A percentile compares a stretch with the other conserved stretches of the same genome.
phyloP scores from a whole-genome alignment of 2,113 vertebrate species.

The Epinephelus moara region DNA sequence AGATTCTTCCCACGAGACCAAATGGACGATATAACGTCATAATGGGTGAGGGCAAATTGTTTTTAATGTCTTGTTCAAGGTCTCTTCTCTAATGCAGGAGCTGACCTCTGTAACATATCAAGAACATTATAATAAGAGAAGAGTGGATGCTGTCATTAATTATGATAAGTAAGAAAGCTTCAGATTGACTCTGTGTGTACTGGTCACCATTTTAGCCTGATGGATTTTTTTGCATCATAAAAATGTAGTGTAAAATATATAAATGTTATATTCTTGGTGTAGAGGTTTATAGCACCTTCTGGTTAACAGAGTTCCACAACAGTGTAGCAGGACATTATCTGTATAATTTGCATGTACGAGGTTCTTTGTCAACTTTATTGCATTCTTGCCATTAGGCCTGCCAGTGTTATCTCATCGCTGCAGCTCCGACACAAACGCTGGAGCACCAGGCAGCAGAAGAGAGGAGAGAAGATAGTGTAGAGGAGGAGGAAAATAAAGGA shows the following conservation, averaged over 20 bases:
- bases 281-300: conserved; percentile 6
- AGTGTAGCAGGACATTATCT: conserved; percentile 33
- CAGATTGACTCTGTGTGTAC: background rate
- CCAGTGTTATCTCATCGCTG: conserved; percentile 67
- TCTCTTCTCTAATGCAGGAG: background rate
- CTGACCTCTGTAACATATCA: background rate
- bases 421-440: conserved; percentile 59
- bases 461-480: conserved; percentile 13
- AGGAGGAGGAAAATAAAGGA: conserved; percentile 56
- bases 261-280: background rate
- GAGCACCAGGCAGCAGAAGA: conserved; percentile 42
- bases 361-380: conserved; percentile 56
- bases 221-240: background rate
- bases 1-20: no score
- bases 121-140: background rate
- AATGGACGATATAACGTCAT: background rate
- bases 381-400: conserved; percentile 53
- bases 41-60: background rate
- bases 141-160: background rate
- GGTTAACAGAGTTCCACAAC: conserved; percentile 18
- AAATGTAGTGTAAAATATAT: background rate
- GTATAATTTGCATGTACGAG: conserved; percentile 36
- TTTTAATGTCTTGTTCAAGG: background rate
- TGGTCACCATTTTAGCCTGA: background rate
- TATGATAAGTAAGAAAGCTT: background rate